Base-by-base conservation (phyloP, 2,113 vertebrate species). In the Microcebus lehilahytsara region DNA sequence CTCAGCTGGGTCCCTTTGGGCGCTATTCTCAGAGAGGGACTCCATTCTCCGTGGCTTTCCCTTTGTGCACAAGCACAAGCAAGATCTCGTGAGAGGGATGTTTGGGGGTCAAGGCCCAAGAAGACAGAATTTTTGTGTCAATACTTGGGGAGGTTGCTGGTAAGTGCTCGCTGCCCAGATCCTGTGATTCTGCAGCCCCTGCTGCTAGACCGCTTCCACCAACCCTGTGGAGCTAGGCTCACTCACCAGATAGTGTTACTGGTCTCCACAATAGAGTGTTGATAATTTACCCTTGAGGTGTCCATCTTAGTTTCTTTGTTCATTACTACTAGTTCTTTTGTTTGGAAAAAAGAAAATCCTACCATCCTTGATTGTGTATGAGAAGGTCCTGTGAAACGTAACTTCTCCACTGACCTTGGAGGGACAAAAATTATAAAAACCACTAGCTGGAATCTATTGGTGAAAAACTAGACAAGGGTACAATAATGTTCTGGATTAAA, bases 161-260 rank as follows among this genome's bases (percentile, higher is more conserved):
- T n/a, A 83, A 53, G 58, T 23, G 25, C 13, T 53, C 22, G 6
- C 9, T 49, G 16, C 16, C 42, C 2, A 46, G 4, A 75, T 9
- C 0, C 3, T 75, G 10, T 14, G 34, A 20, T 42, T 64, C 42
- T 85, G 34, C n/a, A 23, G 32, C 10, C 8, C 40, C 30, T 37
- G 30, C 0, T 17, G 2, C 32, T 37, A 5, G n/a, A 3, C 0
- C 1, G 0, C 9, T 64, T 25, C 58, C 37, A 12, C 9, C 53
- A 60, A 30, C 67, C 53, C 5, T 0, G 12, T 25, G 34, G 7
- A 37, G n/a, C 17, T 1, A 42, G 32, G 37, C 51, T 71, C 23
- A n/a, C 14, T 53, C 30, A 22, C 2, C 2, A 42, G 17, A 22
- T 2, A 27, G 20, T 51, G 4, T 8, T 9, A 0, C 53, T 72